These are phyloP conservation scores for Megaleporinus macrocephalus DNA, from an alignment of 2,113 vertebrate genomes.

Conservation along the genomic window DNA sequence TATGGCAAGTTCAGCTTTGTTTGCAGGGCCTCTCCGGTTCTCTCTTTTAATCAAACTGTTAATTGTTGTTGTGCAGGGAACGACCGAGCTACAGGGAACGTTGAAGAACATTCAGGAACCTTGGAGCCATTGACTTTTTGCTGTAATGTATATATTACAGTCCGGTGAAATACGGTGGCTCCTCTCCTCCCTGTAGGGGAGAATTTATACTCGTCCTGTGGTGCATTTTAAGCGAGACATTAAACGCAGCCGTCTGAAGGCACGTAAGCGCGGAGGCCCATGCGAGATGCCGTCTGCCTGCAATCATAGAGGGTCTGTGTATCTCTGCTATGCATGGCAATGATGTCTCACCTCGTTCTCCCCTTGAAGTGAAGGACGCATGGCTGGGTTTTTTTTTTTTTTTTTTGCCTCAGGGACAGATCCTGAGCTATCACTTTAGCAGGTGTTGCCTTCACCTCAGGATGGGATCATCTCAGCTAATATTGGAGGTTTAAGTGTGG, in stretches of 20 bases:
- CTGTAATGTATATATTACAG: too few relatives aligned
- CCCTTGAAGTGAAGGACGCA: background rate
- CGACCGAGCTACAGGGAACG: background rate
- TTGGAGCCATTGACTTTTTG: background rate
- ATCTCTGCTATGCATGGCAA: constrained; percentile 27
- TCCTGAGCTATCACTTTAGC: background rate
- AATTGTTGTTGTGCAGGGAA: constrained; percentile 41
- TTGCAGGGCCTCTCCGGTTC: constrained; percentile 55
- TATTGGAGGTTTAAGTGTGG: background rate
- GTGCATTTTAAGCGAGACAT: constrained; percentile 25
- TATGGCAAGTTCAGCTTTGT: constrained; percentile 67
- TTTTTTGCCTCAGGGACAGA: background rate
- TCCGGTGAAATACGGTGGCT: background rate
- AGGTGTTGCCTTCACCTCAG: background rate
- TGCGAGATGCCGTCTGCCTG: constrained; percentile 16
- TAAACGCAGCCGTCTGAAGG: constrained; percentile 26
- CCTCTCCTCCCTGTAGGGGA: background rate
- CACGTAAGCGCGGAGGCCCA: constrained; percentile 3
- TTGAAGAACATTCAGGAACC: background rate
- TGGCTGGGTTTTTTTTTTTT: background rate
- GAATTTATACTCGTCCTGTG: background rate
- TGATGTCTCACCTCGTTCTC: constrained; percentile 10
- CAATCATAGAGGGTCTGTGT: background rate
- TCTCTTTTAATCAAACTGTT: constrained; percentile 68
- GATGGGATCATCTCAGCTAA: background rate